These are phyloP conservation scores for Trematomus loennbergii DNA, from an alignment of 2,113 vertebrate genomes.

Conservation along the genomic window DNA sequence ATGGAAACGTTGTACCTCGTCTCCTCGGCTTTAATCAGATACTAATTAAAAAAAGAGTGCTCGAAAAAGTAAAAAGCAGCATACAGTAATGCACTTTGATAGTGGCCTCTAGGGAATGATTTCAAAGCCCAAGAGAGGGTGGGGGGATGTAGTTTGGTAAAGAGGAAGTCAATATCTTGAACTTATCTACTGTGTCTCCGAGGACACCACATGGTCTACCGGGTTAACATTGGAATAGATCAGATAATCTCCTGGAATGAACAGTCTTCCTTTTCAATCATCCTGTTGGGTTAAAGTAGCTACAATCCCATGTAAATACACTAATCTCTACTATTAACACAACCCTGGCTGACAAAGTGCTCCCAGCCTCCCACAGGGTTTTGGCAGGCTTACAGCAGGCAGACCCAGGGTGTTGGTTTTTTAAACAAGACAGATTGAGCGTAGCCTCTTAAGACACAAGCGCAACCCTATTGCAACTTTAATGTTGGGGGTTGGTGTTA, in stretches of 20 bases:
- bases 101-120: constrained; percentile 48
- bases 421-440: constrained; percentile 78
- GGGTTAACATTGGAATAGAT: constrained; percentile 58
- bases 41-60: constrained; percentile 70
- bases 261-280: constrained; percentile 72
- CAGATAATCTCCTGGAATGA: constrained; percentile 72
- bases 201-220: constrained; percentile 51
- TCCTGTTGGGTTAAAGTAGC: constrained; percentile 67
- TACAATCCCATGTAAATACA: constrained; percentile 78
- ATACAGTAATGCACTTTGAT: constrained; percentile 41
- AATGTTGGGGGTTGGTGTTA: constrained; percentile 67
- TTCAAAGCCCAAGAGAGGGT: constrained; percentile 32
- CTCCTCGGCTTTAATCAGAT: constrained; percentile 71
- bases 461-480: constrained; percentile 70
- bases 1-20: constrained; percentile 69
- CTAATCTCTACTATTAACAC: constrained; percentile 80
- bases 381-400: constrained; percentile 68
- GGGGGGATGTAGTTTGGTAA: constrained; percentile 34
- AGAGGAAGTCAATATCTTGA: constrained; percentile 60
- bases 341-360: constrained; percentile 68
- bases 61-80: constrained; percentile 55
- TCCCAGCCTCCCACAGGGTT: constrained; percentile 65
- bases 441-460: constrained; percentile 50
- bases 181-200: constrained; percentile 55
- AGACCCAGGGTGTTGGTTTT: constrained; percentile 55